Percentiles rank a stretch among this genome's conserved stretches.
Conservation (phyloP, 2,797 vertebrate species). For the Anabacerthia variegaticeps region DNA sequence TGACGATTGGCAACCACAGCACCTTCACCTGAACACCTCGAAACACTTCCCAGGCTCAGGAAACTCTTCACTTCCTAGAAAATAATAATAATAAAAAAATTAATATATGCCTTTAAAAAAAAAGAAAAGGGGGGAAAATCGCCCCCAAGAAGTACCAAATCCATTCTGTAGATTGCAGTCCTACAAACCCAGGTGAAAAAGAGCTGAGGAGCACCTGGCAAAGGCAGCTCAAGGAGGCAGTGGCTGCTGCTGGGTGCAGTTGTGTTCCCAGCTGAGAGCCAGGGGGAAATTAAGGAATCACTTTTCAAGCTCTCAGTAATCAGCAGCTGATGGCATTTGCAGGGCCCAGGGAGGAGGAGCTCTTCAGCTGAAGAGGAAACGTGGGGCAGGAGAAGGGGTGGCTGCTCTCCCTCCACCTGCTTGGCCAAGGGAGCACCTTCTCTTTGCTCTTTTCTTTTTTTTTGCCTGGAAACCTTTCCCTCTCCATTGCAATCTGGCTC, state of each 20-base stretch:
- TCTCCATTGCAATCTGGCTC: rapidly evolving
- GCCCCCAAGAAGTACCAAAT: neutral
- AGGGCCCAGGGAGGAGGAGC: neutral
- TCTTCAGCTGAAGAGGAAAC: neutral
- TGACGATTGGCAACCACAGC: neutral
- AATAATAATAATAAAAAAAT: neutral
- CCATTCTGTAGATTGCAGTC: neutral
- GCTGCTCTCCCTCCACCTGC: rapidly evolving
- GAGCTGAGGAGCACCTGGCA: neutral
- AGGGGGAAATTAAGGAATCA: neutral
- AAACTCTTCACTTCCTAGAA: neutral
- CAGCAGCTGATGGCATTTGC: neutral
- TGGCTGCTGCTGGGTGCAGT: neutral
- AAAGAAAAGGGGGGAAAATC: neutral
- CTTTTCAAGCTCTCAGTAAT: neutral
- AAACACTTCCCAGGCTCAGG: neutral
- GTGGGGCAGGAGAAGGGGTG: neutral
- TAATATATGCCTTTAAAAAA: neutral
- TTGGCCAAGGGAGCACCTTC: rapidly evolving
- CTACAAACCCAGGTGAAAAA: neutral
- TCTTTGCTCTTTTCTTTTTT: neutral
- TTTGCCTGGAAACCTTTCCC: neutral
- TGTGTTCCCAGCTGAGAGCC: neutral
- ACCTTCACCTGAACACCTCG: neutral
- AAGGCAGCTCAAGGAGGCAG: neutral